phyloP scores from a whole-genome alignment of 2,113 vertebrate genomes.

The Corynorhinus townsendii region DNA sequence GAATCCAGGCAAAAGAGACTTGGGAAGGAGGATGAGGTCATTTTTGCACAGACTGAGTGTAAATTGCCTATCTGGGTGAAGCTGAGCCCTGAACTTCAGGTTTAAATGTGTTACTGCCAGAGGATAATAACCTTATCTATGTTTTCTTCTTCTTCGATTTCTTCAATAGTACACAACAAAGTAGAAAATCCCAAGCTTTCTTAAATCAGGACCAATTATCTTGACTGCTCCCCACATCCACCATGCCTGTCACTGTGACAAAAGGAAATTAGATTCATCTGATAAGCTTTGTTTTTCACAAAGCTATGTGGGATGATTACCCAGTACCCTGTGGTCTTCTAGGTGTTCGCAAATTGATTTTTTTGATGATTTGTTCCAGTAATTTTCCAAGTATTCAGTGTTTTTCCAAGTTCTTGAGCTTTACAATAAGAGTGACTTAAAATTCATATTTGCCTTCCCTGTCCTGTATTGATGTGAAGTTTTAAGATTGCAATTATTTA shows the following conservation, averaged over 20 bases:
- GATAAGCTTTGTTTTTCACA: conserved; percentile 46
- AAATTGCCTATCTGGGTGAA: neutral
- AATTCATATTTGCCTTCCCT: neutral
- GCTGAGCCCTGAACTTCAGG: neutral
- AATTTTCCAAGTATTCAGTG: conserved; percentile 71
- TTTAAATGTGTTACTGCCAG: neutral
- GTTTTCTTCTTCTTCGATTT: neutral
- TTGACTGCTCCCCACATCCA: neutral
- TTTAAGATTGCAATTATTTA: neutral
- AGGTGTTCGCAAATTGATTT: conserved; percentile 71
- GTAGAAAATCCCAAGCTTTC: neutral
- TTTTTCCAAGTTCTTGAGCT: conserved; percentile 64
- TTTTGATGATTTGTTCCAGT: conserved; percentile 67
- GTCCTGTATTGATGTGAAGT: neutral
- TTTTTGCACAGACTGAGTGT: neutral
- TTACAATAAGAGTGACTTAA: neutral
- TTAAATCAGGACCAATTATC: neutral
- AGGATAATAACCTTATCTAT: neutral
- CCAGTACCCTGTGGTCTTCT: conserved; percentile 52
- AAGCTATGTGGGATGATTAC: conserved; percentile 52
- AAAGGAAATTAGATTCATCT: conserved; percentile 70
- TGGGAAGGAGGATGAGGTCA: neutral
- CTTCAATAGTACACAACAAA: neutral
- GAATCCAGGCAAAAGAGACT: neutral
- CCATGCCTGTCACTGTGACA: neutral